phyloP scores from a whole-genome alignment of 2,113 vertebrate genomes.

The Aspidoscelis tigris region DNA sequence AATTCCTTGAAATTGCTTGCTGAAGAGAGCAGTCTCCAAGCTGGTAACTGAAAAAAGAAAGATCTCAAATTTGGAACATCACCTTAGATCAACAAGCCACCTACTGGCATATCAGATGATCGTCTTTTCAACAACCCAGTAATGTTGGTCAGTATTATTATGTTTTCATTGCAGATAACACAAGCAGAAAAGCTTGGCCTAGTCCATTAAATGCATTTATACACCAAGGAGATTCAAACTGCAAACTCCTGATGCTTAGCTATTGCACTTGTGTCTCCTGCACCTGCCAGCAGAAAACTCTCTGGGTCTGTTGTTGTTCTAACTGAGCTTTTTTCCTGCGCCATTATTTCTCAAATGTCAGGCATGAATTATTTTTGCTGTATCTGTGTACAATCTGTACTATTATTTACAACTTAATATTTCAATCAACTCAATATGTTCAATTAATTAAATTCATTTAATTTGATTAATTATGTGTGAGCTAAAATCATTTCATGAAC shows the following conservation, averaged over 20 bases:
- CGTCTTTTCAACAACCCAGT: not conserved
- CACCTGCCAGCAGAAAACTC: not conserved
- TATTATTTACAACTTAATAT: too few species aligned
- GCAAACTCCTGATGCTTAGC: not conserved
- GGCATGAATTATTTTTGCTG: too few species aligned
- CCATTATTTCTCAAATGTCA: too few species aligned
- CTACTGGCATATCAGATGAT: not conserved
- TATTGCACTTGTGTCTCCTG: not conserved
- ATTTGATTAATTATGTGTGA: too few species aligned
- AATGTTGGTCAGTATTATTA: not conserved
- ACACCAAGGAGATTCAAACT: not conserved
- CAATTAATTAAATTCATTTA: too few species aligned
- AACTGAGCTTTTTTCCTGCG: too few species aligned
- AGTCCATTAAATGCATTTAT: too few species aligned
- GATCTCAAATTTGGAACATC: not conserved
- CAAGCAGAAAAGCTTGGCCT: not conserved
- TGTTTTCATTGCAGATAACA: not conserved
- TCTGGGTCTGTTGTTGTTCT: too few species aligned
- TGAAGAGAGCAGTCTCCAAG: slow-evolving; percentile 22
- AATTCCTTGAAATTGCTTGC: slow-evolving; percentile 20
- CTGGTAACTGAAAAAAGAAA: not conserved
- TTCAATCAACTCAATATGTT: too few species aligned
- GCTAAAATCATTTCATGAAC: too few species aligned
- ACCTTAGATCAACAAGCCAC: slow-evolving; percentile 18
- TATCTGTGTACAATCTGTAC: too few species aligned